A percentile compares a stretch with the other conserved stretches of the same genome.
Conservation (phyloP, 2,797 vertebrate species). For the Anolis apletophallus region DNA sequence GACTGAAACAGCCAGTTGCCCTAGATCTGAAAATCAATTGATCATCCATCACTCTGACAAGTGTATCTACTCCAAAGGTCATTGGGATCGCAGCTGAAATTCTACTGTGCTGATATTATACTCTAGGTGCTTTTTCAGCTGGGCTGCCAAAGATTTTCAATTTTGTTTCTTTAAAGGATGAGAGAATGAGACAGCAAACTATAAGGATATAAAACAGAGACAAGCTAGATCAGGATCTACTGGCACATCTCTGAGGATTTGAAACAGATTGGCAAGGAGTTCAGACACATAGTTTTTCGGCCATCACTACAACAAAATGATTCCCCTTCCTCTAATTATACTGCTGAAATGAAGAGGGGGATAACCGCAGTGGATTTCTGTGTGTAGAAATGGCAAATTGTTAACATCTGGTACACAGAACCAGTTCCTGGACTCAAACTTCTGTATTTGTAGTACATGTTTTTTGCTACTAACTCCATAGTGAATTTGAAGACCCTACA, state of each 20-base stretch:
- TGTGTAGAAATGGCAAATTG: background rate
- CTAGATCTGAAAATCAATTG: slow-evolving; percentile 4
- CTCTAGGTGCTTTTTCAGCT: background rate
- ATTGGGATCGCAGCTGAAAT: slow-evolving; percentile 16
- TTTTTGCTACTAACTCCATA: background rate
- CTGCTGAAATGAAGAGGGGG: background rate
- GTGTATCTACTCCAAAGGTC: background rate
- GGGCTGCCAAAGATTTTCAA: background rate
- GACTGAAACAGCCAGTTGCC: slow-evolving; percentile 4
- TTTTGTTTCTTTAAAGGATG: background rate
- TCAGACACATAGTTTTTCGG: background rate
- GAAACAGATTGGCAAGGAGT: background rate
- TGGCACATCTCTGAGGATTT: background rate
- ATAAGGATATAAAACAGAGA: background rate
- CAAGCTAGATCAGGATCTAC: background rate
- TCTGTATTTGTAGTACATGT: background rate
- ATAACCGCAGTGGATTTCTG: background rate
- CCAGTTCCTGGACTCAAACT: background rate
- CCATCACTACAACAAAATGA: background rate
- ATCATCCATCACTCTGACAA: slow-evolving; percentile 33
- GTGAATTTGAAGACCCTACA: background rate
- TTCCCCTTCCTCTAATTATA: background rate
- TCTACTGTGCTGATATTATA: background rate
- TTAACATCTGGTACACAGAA: background rate
- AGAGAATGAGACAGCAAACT: background rate